Base-by-base conservation (phyloP, 2,797 vertebrate species). In the Triplophysa yarkandensis region DNA sequence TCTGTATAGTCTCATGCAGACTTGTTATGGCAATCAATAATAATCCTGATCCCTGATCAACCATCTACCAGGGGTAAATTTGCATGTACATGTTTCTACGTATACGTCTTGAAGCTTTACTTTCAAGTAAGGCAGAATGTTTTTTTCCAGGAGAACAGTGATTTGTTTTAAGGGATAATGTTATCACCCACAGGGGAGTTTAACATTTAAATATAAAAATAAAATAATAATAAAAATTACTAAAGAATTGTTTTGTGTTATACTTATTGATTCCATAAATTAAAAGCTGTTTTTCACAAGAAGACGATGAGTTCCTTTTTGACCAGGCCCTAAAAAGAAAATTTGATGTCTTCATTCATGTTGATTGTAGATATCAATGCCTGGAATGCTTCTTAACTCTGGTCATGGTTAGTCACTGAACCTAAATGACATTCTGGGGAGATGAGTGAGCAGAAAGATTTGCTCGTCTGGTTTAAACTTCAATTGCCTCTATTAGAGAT, bases 331-430 rank as follows among this genome's bases (percentile, higher is more conserved):
- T 73, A 5, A 55, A 73, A 66, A 54, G 34, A 73, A 55, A 23
- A 63, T 55, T 55, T 65, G 60, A 64, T 64, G 27, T 65, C 48
- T 55, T 13, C 70, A 63, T 66, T 66, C 41, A 9, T 58, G 50
- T 46, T 34, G 32, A 36, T 61, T 66, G 63, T 46, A 48, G 39
- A 66, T 68, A 48, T 39, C 25, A 32, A 48, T 58, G 63, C 41
- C 39, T 67, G 44, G 28, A 60, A 46, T 48, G 21, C 28, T 67
- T 43, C 34, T 55, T 16, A 16, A 55, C 27, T 57, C 52, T n/a
- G 27, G 50, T 46, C 27, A 14, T 19, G 16, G 9, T 44, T 43
- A 32, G 39, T 4, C 8, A 30, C 27, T 30, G 27, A 0, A 27
- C 57, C 60, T 57, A 55, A 66, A 36, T 67, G 1, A 27, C 10